phyloP scores from a whole-genome alignment of 2,113 vertebrate genomes.

The Tringa solitaria region DNA sequence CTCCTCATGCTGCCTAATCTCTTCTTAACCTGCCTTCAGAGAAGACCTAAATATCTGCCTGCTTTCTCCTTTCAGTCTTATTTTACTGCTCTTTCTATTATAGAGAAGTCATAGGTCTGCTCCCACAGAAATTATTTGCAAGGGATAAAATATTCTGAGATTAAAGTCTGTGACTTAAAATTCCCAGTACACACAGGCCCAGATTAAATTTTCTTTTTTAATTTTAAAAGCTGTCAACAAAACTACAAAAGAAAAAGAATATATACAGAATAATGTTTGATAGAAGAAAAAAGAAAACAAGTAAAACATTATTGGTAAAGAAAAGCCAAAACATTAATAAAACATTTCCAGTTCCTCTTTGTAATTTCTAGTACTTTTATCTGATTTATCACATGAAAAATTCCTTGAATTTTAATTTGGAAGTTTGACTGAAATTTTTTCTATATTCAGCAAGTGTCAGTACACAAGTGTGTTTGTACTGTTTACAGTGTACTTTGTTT shows the following conservation, averaged over 20 bases:
- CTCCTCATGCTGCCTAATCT: background rate
- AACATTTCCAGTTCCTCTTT: constrained; percentile 3
- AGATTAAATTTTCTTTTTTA: background rate
- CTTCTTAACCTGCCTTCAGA: background rate
- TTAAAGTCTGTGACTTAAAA: background rate
- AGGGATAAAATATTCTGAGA: background rate
- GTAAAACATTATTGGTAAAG: background rate
- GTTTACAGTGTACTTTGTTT: constrained; percentile 10
- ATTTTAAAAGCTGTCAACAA: background rate
- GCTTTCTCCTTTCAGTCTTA: background rate
- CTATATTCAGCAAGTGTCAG: background rate
- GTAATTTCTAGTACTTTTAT: background rate
- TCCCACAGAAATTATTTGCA: background rate
- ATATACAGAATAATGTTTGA: background rate
- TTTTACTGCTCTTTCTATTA: background rate
- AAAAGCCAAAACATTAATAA: constrained; percentile 27
- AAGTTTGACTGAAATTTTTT: background rate
- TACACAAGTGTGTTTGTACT: background rate
- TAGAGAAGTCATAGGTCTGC: background rate
- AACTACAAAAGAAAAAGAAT: background rate
- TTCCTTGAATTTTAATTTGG: constrained; percentile 20
- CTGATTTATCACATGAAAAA: constrained; percentile 1
- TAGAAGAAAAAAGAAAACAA: background rate
- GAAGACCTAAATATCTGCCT: background rate
- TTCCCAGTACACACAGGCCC: background rate